Evolutionary conservation across 2,888 invertebrate species (phyloP), one percentile per base, ranked within the genome.

Genomic region (Drosophila tanythrix): DNA sequence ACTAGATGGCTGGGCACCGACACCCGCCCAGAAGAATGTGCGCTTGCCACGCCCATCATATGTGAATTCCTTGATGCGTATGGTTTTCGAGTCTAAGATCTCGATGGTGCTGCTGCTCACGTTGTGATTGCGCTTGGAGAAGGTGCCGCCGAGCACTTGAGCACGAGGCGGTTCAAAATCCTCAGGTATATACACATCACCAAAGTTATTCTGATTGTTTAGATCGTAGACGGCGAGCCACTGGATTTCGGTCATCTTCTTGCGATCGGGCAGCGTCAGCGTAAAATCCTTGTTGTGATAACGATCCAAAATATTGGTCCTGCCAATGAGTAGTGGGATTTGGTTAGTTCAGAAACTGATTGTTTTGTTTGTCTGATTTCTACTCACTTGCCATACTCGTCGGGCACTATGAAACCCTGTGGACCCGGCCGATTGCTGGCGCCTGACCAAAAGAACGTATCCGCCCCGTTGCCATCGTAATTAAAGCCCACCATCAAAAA

Each of bases 361-460:
- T 46, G 0, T 4, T 13, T 40, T 25, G 8, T 21, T 21, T 29
- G n/a, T 40, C 2, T 13, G 15, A 18, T n/a, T 18, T 40, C n/a
- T 13, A 92, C 95, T 93, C 85, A 98, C 98, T 96, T 97, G 92
- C 97, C 97, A 92, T 95, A 95, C 92, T 97, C 96, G 89, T 98
- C 97, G 1, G 98, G 97, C 52, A 98, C 96, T 65, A 98, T 98
- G 92, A 98, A 98, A 8, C 98, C 98, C 92, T 98, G 97, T 0
- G 97, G 97, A 0, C 98, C 97, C 0, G 98, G 97, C 27, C 97
- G 94, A 87, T 96, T 97, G 0, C 96, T 94, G 38, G 97, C 96
- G n/a, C 98, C 98, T 0, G 97, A 96, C 98, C 98, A 98, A 93
- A 98, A 98, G 93, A 97, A 98, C 2, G 98, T 97, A 91, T 98